Percentiles rank a stretch among this genome's conserved stretches.
Evolutionary conservation across 2,888 invertebrate genomes (phyloP).

Genomic region (Lobophora halterata): DNA sequence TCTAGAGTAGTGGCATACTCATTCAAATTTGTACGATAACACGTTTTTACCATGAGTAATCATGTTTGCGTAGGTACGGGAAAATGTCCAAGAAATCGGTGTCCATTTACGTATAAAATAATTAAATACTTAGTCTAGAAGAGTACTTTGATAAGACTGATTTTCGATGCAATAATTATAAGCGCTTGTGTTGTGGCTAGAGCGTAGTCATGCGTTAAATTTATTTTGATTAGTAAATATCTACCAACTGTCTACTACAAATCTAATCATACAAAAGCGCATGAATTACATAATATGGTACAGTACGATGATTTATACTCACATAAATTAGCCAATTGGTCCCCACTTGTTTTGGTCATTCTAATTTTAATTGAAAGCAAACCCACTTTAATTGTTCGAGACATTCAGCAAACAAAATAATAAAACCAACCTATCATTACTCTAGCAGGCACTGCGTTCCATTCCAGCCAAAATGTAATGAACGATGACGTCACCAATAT

Average conservation of each 20-base stretch:
- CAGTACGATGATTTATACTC: slow-evolving; percentile 22
- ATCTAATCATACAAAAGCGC: slow-evolving; percentile 14
- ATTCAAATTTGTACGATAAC: no score
- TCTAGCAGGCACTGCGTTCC: slow-evolving; percentile 97
- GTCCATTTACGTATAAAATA: no score
- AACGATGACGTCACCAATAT: slow-evolving; percentile 98
- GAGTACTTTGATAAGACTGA: no score
- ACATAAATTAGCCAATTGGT: slow-evolving; percentile 21
- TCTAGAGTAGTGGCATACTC: no score
- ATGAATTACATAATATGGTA: slow-evolving; percentile 14
- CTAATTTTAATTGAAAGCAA: slow-evolving; percentile 24
- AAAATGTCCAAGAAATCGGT: no score
- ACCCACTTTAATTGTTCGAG: slow-evolving; percentile 16
- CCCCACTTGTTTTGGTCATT: slow-evolving; percentile 20
- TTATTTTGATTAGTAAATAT: background rate
- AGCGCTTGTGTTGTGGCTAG: slow-evolving; percentile 10
- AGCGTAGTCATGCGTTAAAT: slow-evolving; percentile 13
- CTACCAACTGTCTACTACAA: background rate
- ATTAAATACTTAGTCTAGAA: no score
- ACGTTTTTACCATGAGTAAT: no score
- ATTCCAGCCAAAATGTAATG: slow-evolving; percentile 98
- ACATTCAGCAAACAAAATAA: slow-evolving; percentile 46
- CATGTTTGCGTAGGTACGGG: no score
- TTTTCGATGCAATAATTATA: no score
- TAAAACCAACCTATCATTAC: slow-evolving; percentile 94